phyloP scores from a whole-genome alignment of 1,140 invertebrate species.

The Arctopsyche grandis region DNA sequence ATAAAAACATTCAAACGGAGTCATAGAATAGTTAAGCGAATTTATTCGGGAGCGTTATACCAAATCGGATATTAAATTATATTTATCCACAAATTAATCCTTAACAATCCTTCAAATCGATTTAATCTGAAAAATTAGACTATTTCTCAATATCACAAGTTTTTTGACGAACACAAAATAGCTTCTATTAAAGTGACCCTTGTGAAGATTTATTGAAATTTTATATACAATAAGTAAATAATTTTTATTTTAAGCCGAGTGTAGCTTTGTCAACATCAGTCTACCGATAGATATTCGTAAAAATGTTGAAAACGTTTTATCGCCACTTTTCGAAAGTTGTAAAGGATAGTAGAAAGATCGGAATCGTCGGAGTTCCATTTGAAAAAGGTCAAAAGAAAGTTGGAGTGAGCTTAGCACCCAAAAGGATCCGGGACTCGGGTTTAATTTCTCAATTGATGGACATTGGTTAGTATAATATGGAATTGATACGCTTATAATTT shows the following conservation, averaged over 20 bases:
- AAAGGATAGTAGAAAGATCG: slow-evolving; percentile 59
- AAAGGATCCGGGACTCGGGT: slow-evolving; percentile 66
- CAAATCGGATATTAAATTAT: not conserved
- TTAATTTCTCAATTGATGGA: slow-evolving; percentile 62
- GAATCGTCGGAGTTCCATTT: slow-evolving; percentile 79
- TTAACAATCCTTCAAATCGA: too few relatives aligned
- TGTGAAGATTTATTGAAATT: too few relatives aligned
- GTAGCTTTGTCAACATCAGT: too few relatives aligned
- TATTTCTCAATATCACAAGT: too few relatives aligned
- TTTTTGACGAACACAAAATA: too few relatives aligned
- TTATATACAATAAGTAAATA: too few relatives aligned
- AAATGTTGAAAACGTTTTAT: slow-evolving; percentile 8
- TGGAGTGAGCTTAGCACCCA: slow-evolving; percentile 70
- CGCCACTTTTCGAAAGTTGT: not conserved
- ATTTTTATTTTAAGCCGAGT: too few relatives aligned
- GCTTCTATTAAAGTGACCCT: too few relatives aligned
- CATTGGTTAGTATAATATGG: slow-evolving; percentile 64
- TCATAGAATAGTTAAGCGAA: not conserved
- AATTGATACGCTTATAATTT: not conserved
- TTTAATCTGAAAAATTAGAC: too few relatives aligned
- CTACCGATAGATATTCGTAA: too few relatives aligned
- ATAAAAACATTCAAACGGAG: not conserved
- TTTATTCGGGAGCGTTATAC: not conserved
- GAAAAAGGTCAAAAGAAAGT: slow-evolving; percentile 75
- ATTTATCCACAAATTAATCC: too few relatives aligned